These are phyloP conservation scores for Gymnogyps californianus DNA, from an alignment of 2,113 vertebrate species.

Conservation along the genomic window DNA sequence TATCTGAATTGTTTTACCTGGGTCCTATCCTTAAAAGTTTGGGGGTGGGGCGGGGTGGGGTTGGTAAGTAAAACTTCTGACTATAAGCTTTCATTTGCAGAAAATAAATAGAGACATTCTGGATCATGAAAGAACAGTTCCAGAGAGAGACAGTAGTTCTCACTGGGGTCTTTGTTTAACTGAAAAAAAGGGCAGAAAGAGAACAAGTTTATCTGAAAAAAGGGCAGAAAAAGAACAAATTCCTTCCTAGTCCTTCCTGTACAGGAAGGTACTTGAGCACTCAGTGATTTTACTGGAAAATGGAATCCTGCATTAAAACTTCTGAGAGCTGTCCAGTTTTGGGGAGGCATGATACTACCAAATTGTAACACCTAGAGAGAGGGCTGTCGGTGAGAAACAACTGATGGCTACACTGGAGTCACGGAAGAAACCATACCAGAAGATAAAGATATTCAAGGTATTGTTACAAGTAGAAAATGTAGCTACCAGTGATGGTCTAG, in stretches of 20 bases:
- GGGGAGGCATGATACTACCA: background rate
- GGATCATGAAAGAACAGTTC: background rate
- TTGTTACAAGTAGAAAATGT: background rate
- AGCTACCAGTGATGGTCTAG: background rate
- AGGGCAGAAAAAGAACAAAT: background rate
- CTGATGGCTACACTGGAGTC: background rate
- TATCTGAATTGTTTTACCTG: background rate
- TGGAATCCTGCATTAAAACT: background rate
- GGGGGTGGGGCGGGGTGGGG: accelerated
- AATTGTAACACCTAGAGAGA: background rate
- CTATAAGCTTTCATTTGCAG: background rate
- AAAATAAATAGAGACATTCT: background rate
- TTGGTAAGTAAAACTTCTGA: background rate
- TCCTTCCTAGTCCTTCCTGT: background rate
- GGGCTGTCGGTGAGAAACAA: background rate
- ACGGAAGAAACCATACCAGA: background rate
- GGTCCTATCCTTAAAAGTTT: background rate
- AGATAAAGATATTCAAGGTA: background rate
- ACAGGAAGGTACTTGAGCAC: background rate
- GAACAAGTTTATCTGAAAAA: background rate
- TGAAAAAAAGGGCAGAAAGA: background rate
- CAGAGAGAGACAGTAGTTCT: background rate
- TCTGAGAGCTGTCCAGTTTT: background rate
- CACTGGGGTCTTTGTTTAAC: background rate
- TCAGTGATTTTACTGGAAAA: background rate